A percentile compares a stretch with the other conserved stretches of the same genome.
These are phyloP conservation scores for Scomberomorus guttatus DNA, from an alignment of 2,797 vertebrate species.

Conservation along the genomic window DNA sequence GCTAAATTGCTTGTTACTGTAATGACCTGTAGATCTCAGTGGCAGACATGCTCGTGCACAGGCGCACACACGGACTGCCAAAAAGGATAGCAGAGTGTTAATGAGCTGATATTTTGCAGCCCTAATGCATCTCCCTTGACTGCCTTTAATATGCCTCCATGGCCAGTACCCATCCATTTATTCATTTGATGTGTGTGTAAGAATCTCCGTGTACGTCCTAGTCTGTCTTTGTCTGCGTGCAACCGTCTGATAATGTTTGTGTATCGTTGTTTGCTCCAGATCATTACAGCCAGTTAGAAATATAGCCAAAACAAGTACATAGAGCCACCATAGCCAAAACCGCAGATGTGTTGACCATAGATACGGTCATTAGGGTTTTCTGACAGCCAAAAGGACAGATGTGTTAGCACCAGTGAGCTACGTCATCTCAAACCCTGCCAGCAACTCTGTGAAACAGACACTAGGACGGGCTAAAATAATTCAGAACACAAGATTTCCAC, in stretches of 20 bases:
- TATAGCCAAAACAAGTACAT: slow-evolving; percentile 52
- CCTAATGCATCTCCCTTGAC: slow-evolving; percentile 68
- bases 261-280: slow-evolving; percentile 49
- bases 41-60: slow-evolving; percentile 27
- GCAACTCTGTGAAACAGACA: slow-evolving; percentile 26
- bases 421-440: slow-evolving; percentile 31
- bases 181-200: slow-evolving; percentile 47
- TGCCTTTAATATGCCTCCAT: slow-evolving; percentile 66
- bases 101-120: slow-evolving; percentile 78
- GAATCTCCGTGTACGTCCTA: slow-evolving; percentile 5
- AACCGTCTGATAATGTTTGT: slow-evolving; percentile 26
- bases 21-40: slow-evolving; percentile 74
- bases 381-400: slow-evolving; percentile 63
- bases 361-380: slow-evolving; percentile 43
- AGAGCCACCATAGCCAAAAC: slow-evolving; percentile 34
- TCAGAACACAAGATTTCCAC: slow-evolving; percentile 10
- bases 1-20: slow-evolving; percentile 76
- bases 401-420: slow-evolving; percentile 41
- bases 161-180: slow-evolving; percentile 67
- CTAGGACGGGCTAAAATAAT: slow-evolving; percentile 9
- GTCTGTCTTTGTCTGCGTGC: slow-evolving; percentile 20
- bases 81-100: slow-evolving; percentile 65
- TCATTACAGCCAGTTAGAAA: slow-evolving; percentile 55
- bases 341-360: slow-evolving; percentile 60
- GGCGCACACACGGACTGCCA: slow-evolving; percentile 42